Evolutionary conservation across 2,888 invertebrate genomes (phyloP).

Genomic region (Cerceris ruficornis): DNA sequence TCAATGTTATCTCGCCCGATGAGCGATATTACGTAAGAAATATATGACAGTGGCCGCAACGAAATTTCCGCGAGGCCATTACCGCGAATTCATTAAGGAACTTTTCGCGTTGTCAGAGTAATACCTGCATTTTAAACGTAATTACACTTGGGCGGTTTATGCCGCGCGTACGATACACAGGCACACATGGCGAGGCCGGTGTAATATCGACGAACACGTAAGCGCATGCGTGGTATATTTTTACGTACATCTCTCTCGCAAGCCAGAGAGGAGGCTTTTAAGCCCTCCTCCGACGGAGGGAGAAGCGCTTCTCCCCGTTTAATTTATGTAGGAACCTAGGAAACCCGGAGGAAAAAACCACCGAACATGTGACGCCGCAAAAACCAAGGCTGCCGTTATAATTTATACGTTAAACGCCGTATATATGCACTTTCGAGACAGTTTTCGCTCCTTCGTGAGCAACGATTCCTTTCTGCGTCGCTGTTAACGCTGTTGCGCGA

Average conservation of each 20-base stretch:
- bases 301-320: conserved; percentile 53
- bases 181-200: conserved; percentile 47
- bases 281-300: conserved; percentile 34
- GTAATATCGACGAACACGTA: conserved; percentile 71
- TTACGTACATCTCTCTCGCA: conserved; percentile 50
- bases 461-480: conserved; percentile 10
- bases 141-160: conserved; percentile 54
- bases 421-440: conserved; percentile 29
- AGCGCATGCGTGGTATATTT: conserved; percentile 66
- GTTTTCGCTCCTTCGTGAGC: conserved; percentile 29
- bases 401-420: conserved; percentile 76
- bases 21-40: conserved; percentile 31
- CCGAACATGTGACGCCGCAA: conserved; percentile 73
- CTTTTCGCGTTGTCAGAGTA: conserved; percentile 42
- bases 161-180: conserved; percentile 22
- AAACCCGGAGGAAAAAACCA: conserved; percentile 55
- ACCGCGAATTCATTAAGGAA: conserved; percentile 55
- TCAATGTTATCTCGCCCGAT: background rate
- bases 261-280: conserved; percentile 36
- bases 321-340: conserved; percentile 67
- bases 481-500: conserved; percentile 26
- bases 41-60: conserved; percentile 41
- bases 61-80: conserved; percentile 50
- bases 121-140: conserved; percentile 58
- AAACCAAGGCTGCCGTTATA: conserved; percentile 74